Evolutionary conservation across 1,140 invertebrate genomes (phyloP), one percentile per base, ranked within the genome.

Genomic region (Platyscapa corneri): DNA sequence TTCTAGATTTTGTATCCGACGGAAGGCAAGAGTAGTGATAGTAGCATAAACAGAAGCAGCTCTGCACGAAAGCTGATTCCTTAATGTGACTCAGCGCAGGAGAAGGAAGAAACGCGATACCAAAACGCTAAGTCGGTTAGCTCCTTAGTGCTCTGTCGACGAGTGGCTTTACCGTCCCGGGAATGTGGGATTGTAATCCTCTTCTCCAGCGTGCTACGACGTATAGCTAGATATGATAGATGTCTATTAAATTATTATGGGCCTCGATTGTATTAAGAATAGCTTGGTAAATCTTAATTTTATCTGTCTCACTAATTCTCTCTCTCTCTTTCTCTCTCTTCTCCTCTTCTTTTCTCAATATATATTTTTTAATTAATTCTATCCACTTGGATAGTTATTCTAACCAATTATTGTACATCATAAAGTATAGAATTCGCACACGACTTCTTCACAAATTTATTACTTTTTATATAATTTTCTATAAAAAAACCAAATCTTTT

Each of bases 101-200:
- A 67, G 76, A 53, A 46, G 67, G n/a, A 67, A 72, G 84, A 85
- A 85, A 85, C 53, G 78, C 84, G 84, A 85, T 85, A 85, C 84
- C 32, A 37, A 74, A 49, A 56, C 49, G 78, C 78, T 85, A 85
- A 85, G 84, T 85, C 84, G 56, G 84, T 85, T 85, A 85, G 78
- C 84, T 85, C 79, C 84, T 85, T 85, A 81, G 84, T 76, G 83
- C 83, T 75, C 2, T 32, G 42, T 1, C 0, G 34, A 49, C n/a
- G 3, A n/a, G 34, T 5, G 27, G 53, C 23, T 60, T 18, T 49
- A n/a, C 49, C n/a, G 53, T 70, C 34, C 34, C 72, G 72, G 72
- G 72, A 82, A 80, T 79, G 83, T 34, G 83, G 83, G 64, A 84
- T 84, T 34, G 76, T 84, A 79, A 84, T 84, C 83, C 49, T 76